Base-by-base conservation (phyloP, 2,888 invertebrate genomes). In the Agonum fuliginosum region DNA sequence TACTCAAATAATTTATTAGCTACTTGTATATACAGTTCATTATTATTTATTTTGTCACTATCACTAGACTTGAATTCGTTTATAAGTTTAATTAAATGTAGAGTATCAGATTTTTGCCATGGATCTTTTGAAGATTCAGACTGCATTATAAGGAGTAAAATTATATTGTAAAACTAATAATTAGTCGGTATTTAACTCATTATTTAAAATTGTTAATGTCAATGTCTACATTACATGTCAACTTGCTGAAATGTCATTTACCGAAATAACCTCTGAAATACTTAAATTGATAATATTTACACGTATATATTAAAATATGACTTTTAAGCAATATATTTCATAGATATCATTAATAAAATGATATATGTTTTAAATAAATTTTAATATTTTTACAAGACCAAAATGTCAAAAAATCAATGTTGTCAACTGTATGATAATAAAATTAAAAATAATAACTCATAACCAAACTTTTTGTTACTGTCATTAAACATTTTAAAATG, bases 401-500 rank as follows among this genome's bases (percentile, higher is more conserved):
- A n/a, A n/a, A n/a, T n/a, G n/a, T n/a, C n/a, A n/a, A n/a, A n/a
- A n/a, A n/a, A n/a, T n/a, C n/a, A n/a, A n/a, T n/a, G n/a, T n/a
- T n/a, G n/a, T n/a, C n/a, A n/a, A n/a, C n/a, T n/a, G n/a, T n/a
- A n/a, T n/a, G n/a, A n/a, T n/a, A n/a, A n/a, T n/a, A n/a, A n/a
- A n/a, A n/a, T n/a, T n/a, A n/a, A n/a, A n/a, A n/a, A n/a, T n/a
- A 34, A 46, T 46, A 46, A 46, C 3, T 22, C 22, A 43, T 67
- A 67, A 67, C 67, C 67, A 41, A 20, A 5, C 17, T 3, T 20
- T 17, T 41, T 22, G n/a, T 12, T 8, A 24, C 2, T n/a, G 17
- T 41, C 24, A 22, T 6, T 14, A 20, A 65, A 76, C 8, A 65
- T 43, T 27, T 37, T 71, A 62, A 62, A 78, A 88, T 88, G 86